These are phyloP conservation scores for Chloropsis hardwickii DNA, from an alignment of 2,113 vertebrate genomes.

Conservation along the genomic window DNA sequence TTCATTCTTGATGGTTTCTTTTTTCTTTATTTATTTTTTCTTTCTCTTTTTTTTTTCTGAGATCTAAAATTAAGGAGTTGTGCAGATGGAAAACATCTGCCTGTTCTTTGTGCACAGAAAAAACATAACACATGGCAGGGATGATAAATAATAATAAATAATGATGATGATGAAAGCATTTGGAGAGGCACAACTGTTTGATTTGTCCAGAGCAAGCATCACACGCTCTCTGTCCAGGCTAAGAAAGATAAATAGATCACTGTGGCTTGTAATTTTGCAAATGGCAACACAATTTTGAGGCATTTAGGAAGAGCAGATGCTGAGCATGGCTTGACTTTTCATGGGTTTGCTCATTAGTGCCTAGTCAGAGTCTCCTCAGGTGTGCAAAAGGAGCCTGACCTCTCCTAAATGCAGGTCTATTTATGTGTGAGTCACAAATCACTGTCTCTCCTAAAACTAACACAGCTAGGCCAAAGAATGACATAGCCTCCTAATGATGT, in stretches of 20 bases:
- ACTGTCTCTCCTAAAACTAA: not conserved
- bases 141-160: conserved; percentile 67
- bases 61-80: conserved; percentile 47
- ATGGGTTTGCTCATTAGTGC: not conserved
- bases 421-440: conserved; percentile 19
- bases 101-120: conserved; percentile 46
- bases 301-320: not conserved
- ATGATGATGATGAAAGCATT: conserved; percentile 43
- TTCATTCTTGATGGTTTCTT: not conserved
- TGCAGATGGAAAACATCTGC: conserved; percentile 63
- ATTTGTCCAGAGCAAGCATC: conserved; percentile 21
- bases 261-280: conserved; percentile 20
- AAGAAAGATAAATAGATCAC: conserved; percentile 11
- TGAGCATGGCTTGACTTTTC: not conserved
- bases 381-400: not conserved
- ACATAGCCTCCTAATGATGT: not conserved
- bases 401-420: not conserved
- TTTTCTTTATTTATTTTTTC: not conserved
- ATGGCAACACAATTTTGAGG: not conserved
- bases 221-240: not conserved
- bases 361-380: not conserved
- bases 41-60: not conserved
- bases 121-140: conserved; percentile 38
- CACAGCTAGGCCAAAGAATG: not conserved
- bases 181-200: not conserved